Percentiles rank a stretch among this genome's conserved stretches.
Evolutionary conservation across 2,797 vertebrate species (phyloP).

Genomic region (Meda fulgida): DNA sequence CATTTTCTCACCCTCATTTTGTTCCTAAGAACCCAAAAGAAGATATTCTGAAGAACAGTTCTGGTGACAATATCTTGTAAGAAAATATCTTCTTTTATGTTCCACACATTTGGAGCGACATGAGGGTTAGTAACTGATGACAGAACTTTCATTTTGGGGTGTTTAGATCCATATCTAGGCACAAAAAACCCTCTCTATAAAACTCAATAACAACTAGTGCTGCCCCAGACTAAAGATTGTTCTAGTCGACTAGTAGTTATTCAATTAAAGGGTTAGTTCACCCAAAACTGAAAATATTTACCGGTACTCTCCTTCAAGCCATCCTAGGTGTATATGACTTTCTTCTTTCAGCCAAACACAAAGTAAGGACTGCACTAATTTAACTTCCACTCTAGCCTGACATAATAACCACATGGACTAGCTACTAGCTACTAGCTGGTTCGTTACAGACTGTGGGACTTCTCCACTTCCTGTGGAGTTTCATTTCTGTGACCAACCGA

Average conservation of each 20-base stretch:
- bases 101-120: neutral
- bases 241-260: neutral
- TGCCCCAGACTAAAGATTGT: neutral
- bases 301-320: too few species aligned
- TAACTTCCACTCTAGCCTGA: too few species aligned
- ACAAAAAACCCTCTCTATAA: neutral
- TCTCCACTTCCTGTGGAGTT: too few species aligned
- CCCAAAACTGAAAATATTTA: too few species aligned
- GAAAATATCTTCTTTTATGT: neutral
- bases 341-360: too few species aligned
- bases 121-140: neutral
- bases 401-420: too few species aligned
- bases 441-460: too few species aligned
- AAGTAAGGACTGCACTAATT: too few species aligned
- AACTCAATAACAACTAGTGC: neutral
- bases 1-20: neutral
- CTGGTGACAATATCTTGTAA: neutral
- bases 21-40: neutral
- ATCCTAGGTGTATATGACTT: too few species aligned
- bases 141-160: neutral
- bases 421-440: too few species aligned
- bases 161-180: neutral
- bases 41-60: neutral
- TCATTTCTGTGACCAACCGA: too few species aligned
- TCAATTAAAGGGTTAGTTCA: neutral